Base-by-base conservation (phyloP, 2,113 vertebrate genomes). In the Platichthys stellatus region DNA sequence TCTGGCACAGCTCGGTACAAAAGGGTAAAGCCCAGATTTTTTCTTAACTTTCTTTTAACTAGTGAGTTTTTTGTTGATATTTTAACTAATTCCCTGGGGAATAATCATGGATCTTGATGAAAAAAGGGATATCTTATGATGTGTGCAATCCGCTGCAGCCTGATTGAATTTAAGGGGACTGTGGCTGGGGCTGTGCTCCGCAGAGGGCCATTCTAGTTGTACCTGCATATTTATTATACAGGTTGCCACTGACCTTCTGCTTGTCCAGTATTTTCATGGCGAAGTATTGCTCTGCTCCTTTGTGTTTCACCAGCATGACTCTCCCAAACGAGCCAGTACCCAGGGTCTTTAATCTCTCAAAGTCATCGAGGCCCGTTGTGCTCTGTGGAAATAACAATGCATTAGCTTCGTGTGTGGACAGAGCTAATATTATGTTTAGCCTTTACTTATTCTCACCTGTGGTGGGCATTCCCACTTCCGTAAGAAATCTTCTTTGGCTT, bases 401-500 rank as follows among this genome's bases (percentile, higher is more conserved):
- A 61, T 87, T 68, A 82, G 58, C 7, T 1, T 24, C 3, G 31
- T 17, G 11, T 13, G 18, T 58, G 35, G 24, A 67, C 9, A 9
- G 58, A 31, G 59, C 8, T 24, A 64, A 59, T 5, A 8, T 56
- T n/a, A 15, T 21, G 4, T 71, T 54, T 0, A 51, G 10, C n/a
- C 35, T 67, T 68, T 53, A 6, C 20, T 54, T 23, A 21, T 17
- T 26, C 90, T 93, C 92, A 99, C 98, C 96, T 97, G 97, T 94
- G 97, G 95, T 86, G 98, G 98, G 86, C 96, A 98, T 95, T 99
- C 98, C 98, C 98, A 99, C 95, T 99, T 99, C 92, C 95, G 95
- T 93, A 99, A 93, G 94, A 99, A 99, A 92, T 99, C 98, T 96
- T 99, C 98, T 97, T 99, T 99, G 96, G 98, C 98, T 98, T 98